Evolutionary conservation across 2,888 invertebrate genomes (phyloP), one percentile per base, ranked within the genome.

Genomic region (Leptarthrus brevirostris): DNA sequence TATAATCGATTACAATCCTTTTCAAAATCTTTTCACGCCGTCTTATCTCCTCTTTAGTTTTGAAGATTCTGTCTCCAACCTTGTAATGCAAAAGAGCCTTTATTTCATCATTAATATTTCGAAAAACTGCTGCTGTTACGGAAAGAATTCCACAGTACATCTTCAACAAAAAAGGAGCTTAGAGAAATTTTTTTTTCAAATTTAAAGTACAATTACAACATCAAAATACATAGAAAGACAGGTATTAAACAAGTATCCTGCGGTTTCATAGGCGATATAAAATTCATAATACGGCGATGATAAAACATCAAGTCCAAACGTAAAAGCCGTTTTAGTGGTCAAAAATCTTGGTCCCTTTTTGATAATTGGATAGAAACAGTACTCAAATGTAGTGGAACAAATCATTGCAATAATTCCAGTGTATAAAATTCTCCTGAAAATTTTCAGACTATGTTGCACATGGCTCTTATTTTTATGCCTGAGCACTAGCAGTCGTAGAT

Each of bases 141-240:
- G 54, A 36, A 2, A 71, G 14, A 1, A 53, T 71, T 22, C 70
- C 70, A 14, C 70, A 71, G n/a, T 40, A 71, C 22, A 71, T 22
- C 70, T 71, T 2, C 16, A 70, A 36, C n/a, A 3, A 6, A 16
- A 8, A 10, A 18, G n/a, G 49, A 49, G 18, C 5, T 10, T 52
- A 18, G 6, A 18, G 20, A 49, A 14, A 49, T 49, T n/a, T n/a
- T n/a, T n/a, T n/a, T n/a, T n/a, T n/a, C n/a, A n/a, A n/a, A n/a
- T n/a, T n/a, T n/a, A n/a, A n/a, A n/a, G n/a, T n/a, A n/a, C n/a
- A 34, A 47, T 40, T 54, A 71, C 70, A 10, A 53, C 36, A 24
- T 71, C 70, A n/a, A 53, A 54, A 16, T 22, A 53, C 70, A 71
- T 71, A 18, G 36, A 26, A 14, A 71, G 26, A 16, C n/a, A 36